These are phyloP conservation scores for Lasioglossum pauxillum DNA, from an alignment of 2,888 invertebrate genomes.

Conservation along the genomic window DNA sequence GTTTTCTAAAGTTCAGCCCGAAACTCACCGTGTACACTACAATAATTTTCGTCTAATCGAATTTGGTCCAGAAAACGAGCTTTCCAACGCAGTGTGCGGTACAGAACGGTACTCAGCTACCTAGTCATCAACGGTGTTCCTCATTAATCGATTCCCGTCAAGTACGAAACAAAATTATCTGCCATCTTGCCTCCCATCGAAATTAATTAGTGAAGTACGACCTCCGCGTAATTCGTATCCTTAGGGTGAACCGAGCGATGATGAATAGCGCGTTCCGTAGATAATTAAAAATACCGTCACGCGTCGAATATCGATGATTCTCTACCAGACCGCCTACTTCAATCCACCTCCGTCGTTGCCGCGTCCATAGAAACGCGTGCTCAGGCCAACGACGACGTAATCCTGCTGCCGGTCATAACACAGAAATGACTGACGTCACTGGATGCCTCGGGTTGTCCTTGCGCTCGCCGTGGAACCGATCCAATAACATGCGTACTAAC, in stretches of 20 bases:
- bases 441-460: constrained; percentile 62
- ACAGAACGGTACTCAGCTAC: background rate
- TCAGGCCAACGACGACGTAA: constrained; percentile 13
- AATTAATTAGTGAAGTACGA: constrained; percentile 64
- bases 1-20: too few relatives aligned
- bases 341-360: constrained; percentile 9
- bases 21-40: too few relatives aligned
- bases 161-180: constrained; percentile 58
- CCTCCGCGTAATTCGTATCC: constrained; percentile 34
- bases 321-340: background rate
- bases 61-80: background rate
- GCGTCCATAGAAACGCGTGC: constrained; percentile 51
- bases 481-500: constrained; percentile 21
- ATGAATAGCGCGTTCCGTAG: constrained; percentile 63
- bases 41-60: background rate
- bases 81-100: background rate
- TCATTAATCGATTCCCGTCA: constrained; percentile 49
- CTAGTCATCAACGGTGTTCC: constrained; percentile 5
- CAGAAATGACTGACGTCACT: constrained; percentile 72
- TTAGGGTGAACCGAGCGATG: constrained; percentile 40
- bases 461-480: constrained; percentile 25
- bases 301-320: constrained; percentile 75
- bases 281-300: constrained; percentile 81
- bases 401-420: constrained; percentile 60
- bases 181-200: constrained; percentile 29